A percentile compares a stretch with the other conserved stretches of the same genome.
phyloP scores from a whole-genome alignment of 2,888 invertebrate species.

The Apocheima hispidaria region DNA sequence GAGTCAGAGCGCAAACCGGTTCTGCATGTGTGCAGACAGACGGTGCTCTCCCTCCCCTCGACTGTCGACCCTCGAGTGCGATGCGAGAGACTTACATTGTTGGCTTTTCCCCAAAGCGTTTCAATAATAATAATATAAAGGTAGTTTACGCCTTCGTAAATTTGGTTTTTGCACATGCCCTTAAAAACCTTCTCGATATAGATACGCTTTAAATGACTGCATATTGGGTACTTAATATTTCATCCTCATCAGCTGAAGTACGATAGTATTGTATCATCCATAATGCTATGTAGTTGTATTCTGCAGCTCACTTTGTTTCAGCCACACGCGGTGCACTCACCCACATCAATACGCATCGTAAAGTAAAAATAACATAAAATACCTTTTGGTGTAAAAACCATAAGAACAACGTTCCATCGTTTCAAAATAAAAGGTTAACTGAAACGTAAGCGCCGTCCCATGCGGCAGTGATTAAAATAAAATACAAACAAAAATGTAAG shows the following conservation, averaged over 20 bases:
- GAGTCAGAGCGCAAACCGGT: conserved; percentile 82
- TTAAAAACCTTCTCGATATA: conserved; percentile 1
- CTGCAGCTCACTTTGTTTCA: conserved; percentile 52
- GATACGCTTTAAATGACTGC: background rate
- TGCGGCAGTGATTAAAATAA: conserved; percentile 81
- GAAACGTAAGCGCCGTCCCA: conserved; percentile 85
- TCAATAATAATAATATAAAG: conserved; percentile 73
- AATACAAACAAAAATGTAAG: conserved; percentile 83
- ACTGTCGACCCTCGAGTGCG: conserved; percentile 78
- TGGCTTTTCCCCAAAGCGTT: conserved; percentile 77
- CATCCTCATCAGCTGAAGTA: conserved; percentile 31
- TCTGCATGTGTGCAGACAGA: conserved; percentile 83
- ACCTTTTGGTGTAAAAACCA: conserved; percentile 93
- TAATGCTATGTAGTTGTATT: background rate
- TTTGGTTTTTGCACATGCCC: conserved; percentile 9
- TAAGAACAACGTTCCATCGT: conserved; percentile 93
- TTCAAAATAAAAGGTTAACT: conserved; percentile 86
- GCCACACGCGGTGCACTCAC: conserved; percentile 80
- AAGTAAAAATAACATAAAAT: conserved; percentile 87
- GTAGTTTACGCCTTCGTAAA: conserved; percentile 40
- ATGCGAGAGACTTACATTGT: conserved; percentile 77
- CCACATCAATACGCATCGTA: conserved; percentile 76
- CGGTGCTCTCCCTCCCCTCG: conserved; percentile 78
- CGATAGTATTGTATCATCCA: conserved; percentile 9
- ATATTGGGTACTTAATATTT: background rate